phyloP scores from a whole-genome alignment of 2,888 invertebrate species.

The Protonemura montana region DNA sequence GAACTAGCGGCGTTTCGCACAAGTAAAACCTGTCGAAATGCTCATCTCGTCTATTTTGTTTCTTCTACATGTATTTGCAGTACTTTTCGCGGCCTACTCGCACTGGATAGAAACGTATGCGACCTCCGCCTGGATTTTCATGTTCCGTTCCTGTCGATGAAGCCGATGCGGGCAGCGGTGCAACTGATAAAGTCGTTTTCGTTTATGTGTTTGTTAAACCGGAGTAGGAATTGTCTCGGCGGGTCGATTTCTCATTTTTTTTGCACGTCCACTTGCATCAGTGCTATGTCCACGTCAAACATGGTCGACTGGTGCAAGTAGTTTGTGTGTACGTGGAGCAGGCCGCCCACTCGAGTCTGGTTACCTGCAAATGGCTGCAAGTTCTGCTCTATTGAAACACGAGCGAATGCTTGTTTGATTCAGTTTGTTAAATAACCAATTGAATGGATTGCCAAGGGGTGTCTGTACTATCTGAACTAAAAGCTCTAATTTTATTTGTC shows the following conservation, averaged over 20 bases:
- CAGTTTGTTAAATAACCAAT: no score
- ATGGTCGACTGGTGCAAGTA: neutral
- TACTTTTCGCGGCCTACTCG: neutral
- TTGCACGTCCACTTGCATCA: neutral
- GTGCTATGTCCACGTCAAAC: neutral
- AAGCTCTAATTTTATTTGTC: no score
- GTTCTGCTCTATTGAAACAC: no score
- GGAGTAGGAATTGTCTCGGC: neutral
- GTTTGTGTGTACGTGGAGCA: neutral
- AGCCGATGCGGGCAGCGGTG: neutral
- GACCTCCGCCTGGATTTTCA: neutral
- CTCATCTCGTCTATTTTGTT: neutral
- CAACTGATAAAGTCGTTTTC: neutral
- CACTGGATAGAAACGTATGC: neutral
- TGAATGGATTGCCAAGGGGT: no score
- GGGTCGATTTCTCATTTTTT: neutral
- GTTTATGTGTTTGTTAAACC: neutral
- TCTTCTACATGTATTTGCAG: neutral
- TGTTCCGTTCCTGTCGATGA: neutral
- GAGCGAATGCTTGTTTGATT: no score
- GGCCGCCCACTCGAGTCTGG: no score
- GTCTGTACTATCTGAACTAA: no score
- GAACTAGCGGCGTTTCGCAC: neutral
- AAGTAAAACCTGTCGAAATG: neutral
- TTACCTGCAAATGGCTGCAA: no score